These are phyloP conservation scores for Cephus runcator DNA, from an alignment of 2,888 invertebrate genomes.

Conservation along the genomic window DNA sequence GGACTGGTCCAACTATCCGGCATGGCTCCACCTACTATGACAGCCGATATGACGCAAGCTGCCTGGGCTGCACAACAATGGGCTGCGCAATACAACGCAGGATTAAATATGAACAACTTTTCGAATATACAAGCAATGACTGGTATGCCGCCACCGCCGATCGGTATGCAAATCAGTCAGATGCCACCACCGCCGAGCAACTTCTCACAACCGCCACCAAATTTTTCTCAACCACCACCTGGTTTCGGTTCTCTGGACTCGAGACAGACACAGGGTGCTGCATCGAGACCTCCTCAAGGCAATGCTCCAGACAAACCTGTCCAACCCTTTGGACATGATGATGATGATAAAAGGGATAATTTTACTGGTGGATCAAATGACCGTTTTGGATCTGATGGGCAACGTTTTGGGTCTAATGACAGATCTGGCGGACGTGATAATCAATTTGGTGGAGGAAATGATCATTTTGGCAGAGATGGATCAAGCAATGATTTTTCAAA, in stretches of 20 bases:
- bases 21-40: constrained; percentile 36
- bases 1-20: constrained; percentile 1
- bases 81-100: constrained; percentile 53
- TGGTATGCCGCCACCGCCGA: constrained; percentile 31
- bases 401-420: constrained; percentile 20
- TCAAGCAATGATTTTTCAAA: constrained; percentile 25
- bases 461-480: constrained; percentile 21
- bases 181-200: constrained; percentile 32
- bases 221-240: constrained; percentile 39
- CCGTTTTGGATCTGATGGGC: constrained; percentile 11
- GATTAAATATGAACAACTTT: constrained; percentile 38
- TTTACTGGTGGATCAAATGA: not conserved
- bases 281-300: constrained; percentile 18
- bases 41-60: constrained; percentile 45
- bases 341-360: constrained; percentile 8
- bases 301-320: constrained; percentile 11
- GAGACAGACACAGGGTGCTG: constrained; percentile 2
- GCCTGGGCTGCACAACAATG: constrained; percentile 58
- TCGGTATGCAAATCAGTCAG: constrained; percentile 27
- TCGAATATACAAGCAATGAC: constrained; percentile 29
- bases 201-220: constrained; percentile 48
- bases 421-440: constrained; percentile 7
- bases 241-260: constrained; percentile 6
- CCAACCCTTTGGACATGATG: not conserved
- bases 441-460: constrained; percentile 20